These are phyloP conservation scores for Leptoteleia sp. DNA, from an alignment of 1,140 invertebrate genomes.

Conservation along the genomic window DNA sequence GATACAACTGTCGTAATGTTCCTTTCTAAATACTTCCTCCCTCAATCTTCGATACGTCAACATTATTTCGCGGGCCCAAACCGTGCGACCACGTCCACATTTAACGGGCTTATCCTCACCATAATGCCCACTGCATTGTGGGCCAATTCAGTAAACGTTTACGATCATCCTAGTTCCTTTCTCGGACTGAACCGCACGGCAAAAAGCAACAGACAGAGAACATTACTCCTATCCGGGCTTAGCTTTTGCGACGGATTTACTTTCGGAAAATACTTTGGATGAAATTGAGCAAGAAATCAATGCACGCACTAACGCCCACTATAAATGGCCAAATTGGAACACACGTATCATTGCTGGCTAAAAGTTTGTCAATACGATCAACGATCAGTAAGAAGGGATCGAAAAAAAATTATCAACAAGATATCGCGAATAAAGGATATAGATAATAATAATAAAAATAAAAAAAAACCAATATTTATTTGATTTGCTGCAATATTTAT, in stretches of 20 bases:
- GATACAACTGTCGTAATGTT: too few species aligned
- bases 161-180: slow-evolving; percentile 63
- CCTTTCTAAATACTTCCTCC: too few species aligned
- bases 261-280: slow-evolving; percentile 68
- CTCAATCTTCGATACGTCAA: slow-evolving; percentile 27
- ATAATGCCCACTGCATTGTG: slow-evolving; percentile 56
- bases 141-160: slow-evolving; percentile 67
- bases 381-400: too few species aligned
- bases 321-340: slow-evolving; percentile 54
- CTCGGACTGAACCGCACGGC: slow-evolving; percentile 15
- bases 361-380: slow-evolving; percentile 16
- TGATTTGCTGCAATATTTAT: too few species aligned
- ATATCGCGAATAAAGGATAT: too few species aligned
- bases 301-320: slow-evolving; percentile 74
- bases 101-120: slow-evolving; percentile 67
- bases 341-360: background rate
- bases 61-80: slow-evolving; percentile 47
- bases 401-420: too few species aligned
- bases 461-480: too few species aligned
- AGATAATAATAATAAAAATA: too few species aligned
- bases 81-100: slow-evolving; percentile 62
- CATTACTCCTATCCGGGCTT: slow-evolving; percentile 52
- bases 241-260: slow-evolving; percentile 63
- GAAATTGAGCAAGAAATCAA: slow-evolving; percentile 78
- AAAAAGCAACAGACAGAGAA: slow-evolving; percentile 40